Conservation (phyloP, 2,797 vertebrate genomes). For the Euphonia xanthogaster region DNA sequence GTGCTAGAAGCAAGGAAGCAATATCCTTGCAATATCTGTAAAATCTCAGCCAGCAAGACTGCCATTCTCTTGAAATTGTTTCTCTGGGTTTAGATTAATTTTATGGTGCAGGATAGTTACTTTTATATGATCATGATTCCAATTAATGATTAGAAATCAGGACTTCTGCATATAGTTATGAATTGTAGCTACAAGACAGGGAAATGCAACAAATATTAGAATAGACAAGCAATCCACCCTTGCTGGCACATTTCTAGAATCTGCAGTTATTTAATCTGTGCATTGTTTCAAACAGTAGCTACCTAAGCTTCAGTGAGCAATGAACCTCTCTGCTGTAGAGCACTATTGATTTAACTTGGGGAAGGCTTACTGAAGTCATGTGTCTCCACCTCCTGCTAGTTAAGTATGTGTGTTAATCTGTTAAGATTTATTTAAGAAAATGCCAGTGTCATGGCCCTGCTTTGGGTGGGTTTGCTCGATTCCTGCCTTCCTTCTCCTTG, state of each 20-base stretch:
- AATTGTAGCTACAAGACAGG: neutral
- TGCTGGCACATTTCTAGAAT: neutral
- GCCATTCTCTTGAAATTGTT: neutral
- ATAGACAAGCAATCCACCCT: neutral
- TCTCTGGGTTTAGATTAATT: neutral
- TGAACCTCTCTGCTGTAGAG: neutral
- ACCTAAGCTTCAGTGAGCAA: neutral
- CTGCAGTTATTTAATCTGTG: neutral
- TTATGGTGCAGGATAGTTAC: neutral
- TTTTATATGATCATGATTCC: neutral
- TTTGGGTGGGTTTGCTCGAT: fast-evolving
- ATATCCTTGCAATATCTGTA: neutral
- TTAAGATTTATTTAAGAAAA: neutral
- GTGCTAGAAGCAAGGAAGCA: neutral
- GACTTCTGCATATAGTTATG: neutral
- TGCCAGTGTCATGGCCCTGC: neutral
- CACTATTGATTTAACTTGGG: neutral
- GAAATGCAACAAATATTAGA: neutral
- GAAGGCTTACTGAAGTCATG: neutral
- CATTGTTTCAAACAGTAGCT: neutral
- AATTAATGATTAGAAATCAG: neutral
- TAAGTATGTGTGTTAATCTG: neutral
- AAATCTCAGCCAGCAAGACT: neutral
- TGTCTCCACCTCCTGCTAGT: neutral
- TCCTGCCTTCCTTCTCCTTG: neutral